Evolutionary conservation across 2,797 vertebrate species (phyloP), one percentile per base, ranked within the genome.

Genomic region (Glyptemys insculpta): DNA sequence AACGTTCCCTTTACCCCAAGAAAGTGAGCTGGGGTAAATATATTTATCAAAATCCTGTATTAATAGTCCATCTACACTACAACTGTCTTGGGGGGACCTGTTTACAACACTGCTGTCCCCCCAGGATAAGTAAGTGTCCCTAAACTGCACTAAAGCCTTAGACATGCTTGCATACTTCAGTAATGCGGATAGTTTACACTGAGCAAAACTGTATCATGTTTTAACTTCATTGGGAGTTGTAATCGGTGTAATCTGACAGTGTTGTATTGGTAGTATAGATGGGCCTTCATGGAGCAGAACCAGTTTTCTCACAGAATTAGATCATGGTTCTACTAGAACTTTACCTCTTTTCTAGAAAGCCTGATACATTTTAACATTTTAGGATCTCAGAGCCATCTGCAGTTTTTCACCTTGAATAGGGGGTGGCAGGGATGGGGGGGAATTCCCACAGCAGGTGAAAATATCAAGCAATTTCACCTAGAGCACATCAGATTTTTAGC

Each of bases 391-490:
- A 29, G 44, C n/a, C 53, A 92, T 89, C 83, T 95, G 10, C 7
- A 19, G 74, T 16, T 94, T 93, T 95, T 91, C 81, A 86, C 86
- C 76, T 89, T 65, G 1, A 6, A 53, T 31, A 81, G 18, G 12
- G 81, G 53, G 87, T 47, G 59, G 12, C 27, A 23, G 90, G 92
- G 93, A 86, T 0, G 1, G 31, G 15, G 15, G 59, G 18, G 65
- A 21, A 68, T 87, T 96, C 83, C 49, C 0, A 5, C 65, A 90
- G 52, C 84, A 95, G 34, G 84, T 65, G 74, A 88, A 90, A 92
- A 68, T 0, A 6, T 3, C 41, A 79, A 94, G 79, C 78, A 87
- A 97, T 89, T 97, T 95, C 92, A 97, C 88, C 96, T 96, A 95
- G 37, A 49, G 93, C 74, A 86, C 50, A 81, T 87, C 88, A 89